Percentiles rank a stretch among this genome's conserved stretches.
phyloP scores from a whole-genome alignment of 1,140 invertebrate genomes.

The Drosophila ohnishii region DNA sequence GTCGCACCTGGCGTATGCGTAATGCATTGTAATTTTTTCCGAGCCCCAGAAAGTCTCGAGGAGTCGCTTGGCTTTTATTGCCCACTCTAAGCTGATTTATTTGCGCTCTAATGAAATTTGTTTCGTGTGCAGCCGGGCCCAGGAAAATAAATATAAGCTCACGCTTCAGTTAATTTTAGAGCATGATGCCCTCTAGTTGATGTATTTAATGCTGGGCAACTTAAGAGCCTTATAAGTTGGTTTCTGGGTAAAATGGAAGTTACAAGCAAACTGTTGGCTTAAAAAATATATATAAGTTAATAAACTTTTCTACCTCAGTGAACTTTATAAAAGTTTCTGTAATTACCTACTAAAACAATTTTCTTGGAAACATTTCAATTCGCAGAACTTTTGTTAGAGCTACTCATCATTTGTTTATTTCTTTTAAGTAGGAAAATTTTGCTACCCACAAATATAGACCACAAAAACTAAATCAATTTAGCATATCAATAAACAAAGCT shows the following conservation, averaged over 20 bases:
- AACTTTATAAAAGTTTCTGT: neutral
- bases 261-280: neutral
- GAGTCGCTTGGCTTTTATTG: conserved; percentile 56
- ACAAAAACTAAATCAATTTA: conserved; percentile 56
- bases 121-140: conserved; percentile 62
- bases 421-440: neutral
- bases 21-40: conserved; percentile 65
- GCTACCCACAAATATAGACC: conserved; percentile 24
- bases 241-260: conserved; percentile 3
- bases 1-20: conserved; percentile 76
- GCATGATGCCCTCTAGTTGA: neutral
- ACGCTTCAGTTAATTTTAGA: conserved; percentile 17
- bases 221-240: conserved; percentile 12
- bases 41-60: conserved; percentile 6
- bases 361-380: neutral
- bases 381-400: neutral
- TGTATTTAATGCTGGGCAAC: neutral
- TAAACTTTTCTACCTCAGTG: neutral
- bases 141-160: conserved; percentile 14
- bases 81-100: conserved; percentile 71
- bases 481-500: conserved; percentile 65
- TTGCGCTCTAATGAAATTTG: conserved; percentile 67
- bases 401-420: neutral
- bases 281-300: neutral
- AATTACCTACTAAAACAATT: conserved; percentile 4